phyloP scores from a whole-genome alignment of 2,113 vertebrate genomes.

The Pteruthius melanotis region DNA sequence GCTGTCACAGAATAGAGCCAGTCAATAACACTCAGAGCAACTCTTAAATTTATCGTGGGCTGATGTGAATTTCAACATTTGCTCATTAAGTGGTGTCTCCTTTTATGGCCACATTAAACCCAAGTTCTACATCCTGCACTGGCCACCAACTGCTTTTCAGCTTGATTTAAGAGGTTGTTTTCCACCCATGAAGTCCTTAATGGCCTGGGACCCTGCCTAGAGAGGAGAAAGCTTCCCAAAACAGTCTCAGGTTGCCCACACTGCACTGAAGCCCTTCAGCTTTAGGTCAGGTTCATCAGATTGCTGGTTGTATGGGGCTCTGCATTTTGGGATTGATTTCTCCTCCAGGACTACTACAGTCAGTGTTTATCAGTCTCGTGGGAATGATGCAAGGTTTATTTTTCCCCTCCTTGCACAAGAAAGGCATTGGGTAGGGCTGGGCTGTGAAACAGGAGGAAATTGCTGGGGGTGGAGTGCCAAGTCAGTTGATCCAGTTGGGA shows the following conservation, averaged over 20 bases:
- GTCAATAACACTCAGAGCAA: neutral
- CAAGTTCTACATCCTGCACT: neutral
- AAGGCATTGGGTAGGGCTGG: neutral
- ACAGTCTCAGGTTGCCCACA: rapidly evolving
- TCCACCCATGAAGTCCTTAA: neutral
- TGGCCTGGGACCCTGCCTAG: neutral
- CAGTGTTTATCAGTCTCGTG: neutral
- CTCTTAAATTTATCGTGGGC: neutral
- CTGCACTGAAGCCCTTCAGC: neutral
- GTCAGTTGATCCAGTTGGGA: neutral
- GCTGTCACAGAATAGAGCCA: neutral
- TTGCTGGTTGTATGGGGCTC: neutral
- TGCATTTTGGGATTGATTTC: neutral
- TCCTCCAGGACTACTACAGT: neutral
- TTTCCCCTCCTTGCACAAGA: conserved; percentile 10
- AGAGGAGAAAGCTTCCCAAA: neutral
- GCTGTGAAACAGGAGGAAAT: neutral
- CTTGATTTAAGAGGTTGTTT: conserved; percentile 23
- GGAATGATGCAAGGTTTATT: neutral
- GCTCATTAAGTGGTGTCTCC: conserved; percentile 3
- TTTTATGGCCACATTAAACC: neutral
- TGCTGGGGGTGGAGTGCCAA: neutral
- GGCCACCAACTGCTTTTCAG: neutral
- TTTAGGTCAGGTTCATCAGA: neutral
- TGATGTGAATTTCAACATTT: neutral